These are phyloP conservation scores for Amblyjoppa proteus DNA, from an alignment of 2,888 invertebrate genomes.

Conservation along the genomic window DNA sequence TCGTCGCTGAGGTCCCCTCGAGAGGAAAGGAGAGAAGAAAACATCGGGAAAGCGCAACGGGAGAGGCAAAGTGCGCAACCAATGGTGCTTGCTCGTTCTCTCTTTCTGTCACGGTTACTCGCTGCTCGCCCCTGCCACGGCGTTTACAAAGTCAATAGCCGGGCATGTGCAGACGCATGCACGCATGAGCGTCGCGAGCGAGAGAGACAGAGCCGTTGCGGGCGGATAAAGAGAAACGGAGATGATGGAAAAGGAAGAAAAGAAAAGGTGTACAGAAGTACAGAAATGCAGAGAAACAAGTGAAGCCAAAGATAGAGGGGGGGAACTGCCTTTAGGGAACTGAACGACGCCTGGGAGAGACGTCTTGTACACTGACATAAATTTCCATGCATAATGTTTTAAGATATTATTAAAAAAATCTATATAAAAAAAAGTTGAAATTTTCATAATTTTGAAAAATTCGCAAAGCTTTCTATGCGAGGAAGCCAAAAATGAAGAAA, in stretches of 20 bases:
- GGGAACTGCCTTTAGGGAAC: conserved; percentile 53
- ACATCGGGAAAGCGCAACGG: conserved; percentile 40
- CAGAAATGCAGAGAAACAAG: conserved; percentile 18
- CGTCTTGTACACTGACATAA: not conserved
- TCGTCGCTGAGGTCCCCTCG: conserved; percentile 3
- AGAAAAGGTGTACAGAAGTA: conserved; percentile 15
- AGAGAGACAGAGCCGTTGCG: conserved; percentile 18
- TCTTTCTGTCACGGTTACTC: conserved; percentile 2
- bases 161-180: conserved; percentile 53
- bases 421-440: not conserved
- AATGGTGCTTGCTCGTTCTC: conserved; percentile 45
- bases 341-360: not conserved
- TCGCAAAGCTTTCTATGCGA: not conserved
- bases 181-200: conserved; percentile 59
- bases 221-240: conserved; percentile 43
- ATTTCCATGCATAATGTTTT: not conserved
- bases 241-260: conserved; percentile 19
- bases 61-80: conserved; percentile 40
- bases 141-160: conserved; percentile 63
- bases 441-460: not conserved
- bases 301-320: conserved; percentile 34
- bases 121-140: conserved; percentile 26
- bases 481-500: not conserved
- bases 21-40: conserved; percentile 21
- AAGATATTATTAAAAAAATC: not conserved